Base-by-base conservation (phyloP, 2,888 invertebrate genomes). In the Agrochola circellaris region DNA sequence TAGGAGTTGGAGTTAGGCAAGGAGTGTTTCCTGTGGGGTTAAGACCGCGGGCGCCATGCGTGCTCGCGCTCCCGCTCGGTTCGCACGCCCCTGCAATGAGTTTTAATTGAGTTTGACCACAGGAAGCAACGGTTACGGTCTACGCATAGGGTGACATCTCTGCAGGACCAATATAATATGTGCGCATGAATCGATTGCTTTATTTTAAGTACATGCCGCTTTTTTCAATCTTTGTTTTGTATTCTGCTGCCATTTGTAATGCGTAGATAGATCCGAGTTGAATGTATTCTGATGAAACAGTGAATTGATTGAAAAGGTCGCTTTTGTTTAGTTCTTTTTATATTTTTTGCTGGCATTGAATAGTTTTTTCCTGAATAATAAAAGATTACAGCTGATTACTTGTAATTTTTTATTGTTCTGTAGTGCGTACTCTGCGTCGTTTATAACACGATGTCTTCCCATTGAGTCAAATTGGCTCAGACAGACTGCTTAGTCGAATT, bases 61-160 rank as follows among this genome's bases (percentile, higher is more conserved):
- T 38, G 74, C 56, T 70, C 79, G 70, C 23, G 82, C 42, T 48
- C 69, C 54, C 62, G 91, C 91, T 87, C 91, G 91, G 93, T 95
- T 96, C 96, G 95, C 96, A 96, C 96, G 96, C 95, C 93, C 95
- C 94, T 93, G 92, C 95, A 95, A 96, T 96, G 92, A 95, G 93
- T 95, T 96, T 95, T 96, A 96, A 96, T 96, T 95, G 93, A 96
- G 94, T 94, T 90, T 90, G 93, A 89, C 89, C 93, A 92, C 94
- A 95, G 95, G 95, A 95, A 94, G 90, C 93, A 91, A 92, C 92
- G 92, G 94, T 92, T 93, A 92, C 92, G 91, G 91, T 90, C 93
- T 89, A 88, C 88, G 90, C 90, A 87, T 95, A 94, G 93, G 95
- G 95, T 95, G 94, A 93, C 95, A 91, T 91, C 92, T 83, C 86